Conservation (phyloP, 2,888 invertebrate genomes). For the Coleophora flavipennella region DNA sequence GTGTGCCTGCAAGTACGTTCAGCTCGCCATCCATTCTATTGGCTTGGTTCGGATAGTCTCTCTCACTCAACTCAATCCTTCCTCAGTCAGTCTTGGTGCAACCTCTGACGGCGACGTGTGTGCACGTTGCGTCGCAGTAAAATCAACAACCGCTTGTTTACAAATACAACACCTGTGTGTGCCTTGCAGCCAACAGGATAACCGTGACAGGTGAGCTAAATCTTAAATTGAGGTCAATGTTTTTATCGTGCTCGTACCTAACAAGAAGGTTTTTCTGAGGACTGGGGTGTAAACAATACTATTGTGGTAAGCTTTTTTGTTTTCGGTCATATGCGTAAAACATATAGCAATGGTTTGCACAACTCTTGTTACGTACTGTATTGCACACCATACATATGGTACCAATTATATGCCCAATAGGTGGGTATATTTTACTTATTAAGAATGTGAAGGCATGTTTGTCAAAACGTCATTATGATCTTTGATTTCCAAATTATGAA, state of each 20-base stretch:
- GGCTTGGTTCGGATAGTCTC: background rate
- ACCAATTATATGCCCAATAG: too few relatives aligned
- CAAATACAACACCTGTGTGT: constrained; percentile 47
- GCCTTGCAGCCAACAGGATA: constrained; percentile 44
- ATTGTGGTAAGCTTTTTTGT: constrained; percentile 43
- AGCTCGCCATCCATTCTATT: constrained; percentile 17
- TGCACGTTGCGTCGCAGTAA: constrained; percentile 32
- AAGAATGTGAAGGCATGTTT: too few relatives aligned
- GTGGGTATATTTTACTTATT: too few relatives aligned
- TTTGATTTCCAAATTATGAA: too few relatives aligned
- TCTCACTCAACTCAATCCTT: constrained; percentile 5
- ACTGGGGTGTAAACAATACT: constrained; percentile 34
- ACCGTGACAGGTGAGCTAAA: constrained; percentile 52
- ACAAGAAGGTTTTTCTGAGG: constrained; percentile 13
- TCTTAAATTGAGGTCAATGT: constrained; percentile 44
- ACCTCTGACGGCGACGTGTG: constrained; percentile 26
- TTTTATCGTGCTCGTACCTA: constrained; percentile 22
- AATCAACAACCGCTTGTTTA: constrained; percentile 42
- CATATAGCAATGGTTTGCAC: constrained; percentile 24
- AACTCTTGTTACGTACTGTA: constrained; percentile 15
- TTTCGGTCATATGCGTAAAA: constrained; percentile 34
- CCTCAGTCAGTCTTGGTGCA: constrained; percentile 38
- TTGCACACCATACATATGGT: too few relatives aligned
- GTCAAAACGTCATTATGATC: too few relatives aligned
- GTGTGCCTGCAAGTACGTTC: too few relatives aligned